phyloP scores from a whole-genome alignment of 2,888 invertebrate species.

The Netelia fuscicornis region DNA sequence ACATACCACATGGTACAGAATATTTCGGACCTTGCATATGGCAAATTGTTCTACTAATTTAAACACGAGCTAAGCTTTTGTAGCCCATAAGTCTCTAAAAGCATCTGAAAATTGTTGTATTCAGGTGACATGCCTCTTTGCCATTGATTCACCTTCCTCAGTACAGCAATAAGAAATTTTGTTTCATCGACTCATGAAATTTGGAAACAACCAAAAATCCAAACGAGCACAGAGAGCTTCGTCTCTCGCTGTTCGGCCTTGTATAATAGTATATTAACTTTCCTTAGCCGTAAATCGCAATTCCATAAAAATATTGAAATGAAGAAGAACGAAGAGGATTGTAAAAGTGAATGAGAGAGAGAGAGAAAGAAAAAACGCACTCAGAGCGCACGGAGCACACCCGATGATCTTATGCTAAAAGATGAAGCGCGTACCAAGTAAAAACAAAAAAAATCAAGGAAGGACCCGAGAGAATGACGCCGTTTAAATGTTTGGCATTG shows the following conservation, averaged over 20 bases:
- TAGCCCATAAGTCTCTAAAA: no score
- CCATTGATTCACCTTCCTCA: no score
- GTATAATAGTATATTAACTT: conserved; percentile 19
- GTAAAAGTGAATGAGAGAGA: conserved; percentile 52
- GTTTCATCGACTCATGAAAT: background rate
- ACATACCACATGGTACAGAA: background rate
- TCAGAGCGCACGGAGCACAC: conserved; percentile 66
- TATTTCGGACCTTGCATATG: no score
- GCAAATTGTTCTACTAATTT: background rate
- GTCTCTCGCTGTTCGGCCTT: background rate
- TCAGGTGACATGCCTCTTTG: no score
- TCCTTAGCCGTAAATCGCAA: conserved; percentile 44
- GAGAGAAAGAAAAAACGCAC: conserved; percentile 60
- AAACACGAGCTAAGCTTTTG: background rate
- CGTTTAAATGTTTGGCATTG: conserved; percentile 83
- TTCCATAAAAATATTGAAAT: conserved; percentile 42
- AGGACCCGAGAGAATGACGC: conserved; percentile 77
- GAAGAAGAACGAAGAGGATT: conserved; percentile 67
- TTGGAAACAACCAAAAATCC: conserved; percentile 2
- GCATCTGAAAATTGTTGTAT: no score
- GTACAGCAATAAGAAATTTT: background rate
- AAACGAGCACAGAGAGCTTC: conserved; percentile 20
- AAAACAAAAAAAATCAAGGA: conserved; percentile 57
- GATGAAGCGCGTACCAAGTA: conserved; percentile 55
- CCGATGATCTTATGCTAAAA: conserved; percentile 61